Evolutionary conservation across 2,797 vertebrate genomes (phyloP).

Genomic region (Thripadectes ignobilis): DNA sequence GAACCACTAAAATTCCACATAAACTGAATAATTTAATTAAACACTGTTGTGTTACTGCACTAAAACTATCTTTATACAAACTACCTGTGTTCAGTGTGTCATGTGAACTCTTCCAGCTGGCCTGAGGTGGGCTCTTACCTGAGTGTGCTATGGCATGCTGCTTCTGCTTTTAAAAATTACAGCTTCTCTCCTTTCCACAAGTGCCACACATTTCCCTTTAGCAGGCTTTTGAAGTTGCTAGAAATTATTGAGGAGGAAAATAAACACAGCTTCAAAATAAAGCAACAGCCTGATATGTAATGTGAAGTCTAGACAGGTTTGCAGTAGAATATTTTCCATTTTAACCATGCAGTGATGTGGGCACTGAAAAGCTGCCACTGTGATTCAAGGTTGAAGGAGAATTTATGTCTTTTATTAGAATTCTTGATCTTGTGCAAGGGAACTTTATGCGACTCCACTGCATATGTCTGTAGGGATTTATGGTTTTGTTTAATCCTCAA

Average conservation of each 20-base stretch:
- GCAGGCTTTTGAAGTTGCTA: conserved; percentile 51
- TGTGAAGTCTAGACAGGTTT: conserved; percentile 44
- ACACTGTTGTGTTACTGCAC: not conserved
- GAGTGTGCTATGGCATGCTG: conserved; percentile 18
- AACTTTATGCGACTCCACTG: not conserved
- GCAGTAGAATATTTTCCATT: not conserved
- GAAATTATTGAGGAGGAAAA: conserved; percentile 59
- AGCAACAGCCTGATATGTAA: conserved; percentile 48
- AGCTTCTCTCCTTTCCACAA: conserved; percentile 57
- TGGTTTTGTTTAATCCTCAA: conserved; percentile 6
- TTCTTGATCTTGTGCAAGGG: conserved; percentile 17
- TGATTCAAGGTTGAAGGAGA: conserved; percentile 16
- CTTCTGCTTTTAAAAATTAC: conserved; percentile 56
- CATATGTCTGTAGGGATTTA: conserved; percentile 4
- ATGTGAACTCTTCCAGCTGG: conserved; percentile 28
- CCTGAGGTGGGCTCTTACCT: conserved; percentile 40
- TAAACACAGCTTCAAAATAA: conserved; percentile 55
- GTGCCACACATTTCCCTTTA: conserved; percentile 41
- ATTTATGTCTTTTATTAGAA: conserved; percentile 46
- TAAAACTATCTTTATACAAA: not conserved
- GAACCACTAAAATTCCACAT: conserved; percentile 10
- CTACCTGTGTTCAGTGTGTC: conserved; percentile 8
- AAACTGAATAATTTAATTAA: not conserved
- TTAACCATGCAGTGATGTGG: not conserved
- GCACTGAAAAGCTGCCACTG: not conserved